Conservation (phyloP, 2,888 invertebrate species). For the Melanchra persicariae region DNA sequence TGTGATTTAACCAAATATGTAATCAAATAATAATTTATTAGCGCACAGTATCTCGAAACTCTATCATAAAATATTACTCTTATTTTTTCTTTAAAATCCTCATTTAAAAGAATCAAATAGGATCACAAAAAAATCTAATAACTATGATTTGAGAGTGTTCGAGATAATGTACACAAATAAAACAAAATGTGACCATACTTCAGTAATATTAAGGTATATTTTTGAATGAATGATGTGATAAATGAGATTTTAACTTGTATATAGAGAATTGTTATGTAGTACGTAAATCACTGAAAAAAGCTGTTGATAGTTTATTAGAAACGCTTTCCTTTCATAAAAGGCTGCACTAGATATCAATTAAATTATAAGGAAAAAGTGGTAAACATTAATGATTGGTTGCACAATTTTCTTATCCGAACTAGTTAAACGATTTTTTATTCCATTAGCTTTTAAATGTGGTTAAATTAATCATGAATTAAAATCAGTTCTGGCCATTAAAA, state of each 20-base stretch:
- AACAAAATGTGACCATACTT: conserved; percentile 66
- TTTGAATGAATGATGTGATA: conserved; percentile 89
- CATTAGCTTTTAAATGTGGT: too few species aligned
- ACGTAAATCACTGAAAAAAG: conserved; percentile 73
- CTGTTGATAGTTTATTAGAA: conserved; percentile 70
- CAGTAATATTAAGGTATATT: conserved; percentile 76
- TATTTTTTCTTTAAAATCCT: conserved; percentile 1
- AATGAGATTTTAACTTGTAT: conserved; percentile 84
- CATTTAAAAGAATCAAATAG: neutral
- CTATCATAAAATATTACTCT: neutral
- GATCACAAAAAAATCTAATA: neutral
- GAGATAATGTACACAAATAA: conserved; percentile 42
- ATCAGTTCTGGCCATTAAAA: too few species aligned
- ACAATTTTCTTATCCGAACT: conserved; percentile 16
- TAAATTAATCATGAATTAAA: too few species aligned
- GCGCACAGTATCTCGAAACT: conserved; percentile 32
- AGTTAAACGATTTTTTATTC: too few species aligned
- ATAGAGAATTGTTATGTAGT: conserved; percentile 84
- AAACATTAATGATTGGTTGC: conserved; percentile 31
- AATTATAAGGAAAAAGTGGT: conserved; percentile 29
- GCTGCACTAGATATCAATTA: conserved; percentile 48
- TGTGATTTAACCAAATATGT: conserved; percentile 56
- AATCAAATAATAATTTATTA: conserved; percentile 58
- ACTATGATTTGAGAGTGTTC: neutral
- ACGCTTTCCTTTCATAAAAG: conserved; percentile 62